Evolutionary conservation across 2,888 invertebrate genomes (phyloP).

Genomic region (Drymonia ruficornis): DNA sequence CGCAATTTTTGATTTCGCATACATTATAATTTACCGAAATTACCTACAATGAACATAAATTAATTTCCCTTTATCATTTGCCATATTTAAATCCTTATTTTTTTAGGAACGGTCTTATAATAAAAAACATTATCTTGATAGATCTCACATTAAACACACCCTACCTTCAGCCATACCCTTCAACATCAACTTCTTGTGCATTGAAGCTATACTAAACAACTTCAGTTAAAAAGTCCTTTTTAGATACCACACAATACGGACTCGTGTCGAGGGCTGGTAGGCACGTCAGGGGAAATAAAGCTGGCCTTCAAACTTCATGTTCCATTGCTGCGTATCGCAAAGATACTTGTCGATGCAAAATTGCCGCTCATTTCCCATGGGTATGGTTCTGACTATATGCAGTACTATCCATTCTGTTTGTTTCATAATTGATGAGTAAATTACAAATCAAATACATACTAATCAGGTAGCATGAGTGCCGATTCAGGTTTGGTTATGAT

Average conservation of each 20-base stretch:
- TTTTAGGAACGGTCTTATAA: too few species aligned
- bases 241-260: constrained; percentile 15
- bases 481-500: too few species aligned
- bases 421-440: constrained; percentile 5
- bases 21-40: too few species aligned
- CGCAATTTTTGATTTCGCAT: too few species aligned
- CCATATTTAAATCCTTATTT: too few species aligned
- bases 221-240: background rate
- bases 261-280: constrained; percentile 10
- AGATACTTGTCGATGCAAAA: constrained; percentile 40
- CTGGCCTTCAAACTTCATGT: constrained; percentile 33
- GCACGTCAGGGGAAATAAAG: constrained; percentile 36
- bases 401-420: constrained; percentile 6
- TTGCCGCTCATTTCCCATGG: constrained; percentile 44
- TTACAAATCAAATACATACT: background rate
- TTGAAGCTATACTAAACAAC: background rate
- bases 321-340: constrained; percentile 12
- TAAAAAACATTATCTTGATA: too few species aligned
- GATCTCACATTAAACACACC: too few species aligned
- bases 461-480: too few species aligned
- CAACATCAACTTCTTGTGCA: too few species aligned
- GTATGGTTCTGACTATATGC: constrained; percentile 18
- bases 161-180: too few species aligned
- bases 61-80: too few species aligned
- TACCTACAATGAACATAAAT: too few species aligned